A percentile compares a stretch with the other conserved stretches of the same genome.
Conservation (phyloP, 2,888 invertebrate genomes). For the Geophilus truncorum region DNA sequence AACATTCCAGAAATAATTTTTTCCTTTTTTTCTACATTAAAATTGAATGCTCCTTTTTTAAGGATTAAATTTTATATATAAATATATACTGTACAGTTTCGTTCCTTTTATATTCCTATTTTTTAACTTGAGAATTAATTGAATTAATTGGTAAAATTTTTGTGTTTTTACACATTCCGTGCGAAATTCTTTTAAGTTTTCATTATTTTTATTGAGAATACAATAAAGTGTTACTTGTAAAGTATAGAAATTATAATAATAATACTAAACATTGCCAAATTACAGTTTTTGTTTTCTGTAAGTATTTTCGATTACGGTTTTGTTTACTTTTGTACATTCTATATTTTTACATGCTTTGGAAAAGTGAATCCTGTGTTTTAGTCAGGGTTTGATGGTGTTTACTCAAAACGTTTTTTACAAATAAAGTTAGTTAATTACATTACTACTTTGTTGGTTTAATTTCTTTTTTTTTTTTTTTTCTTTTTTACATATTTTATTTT, state of each 20-base stretch:
- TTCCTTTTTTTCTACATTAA: too few relatives aligned
- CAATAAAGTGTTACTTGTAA: neutral
- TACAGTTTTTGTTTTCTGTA: neutral
- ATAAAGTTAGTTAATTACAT: neutral
- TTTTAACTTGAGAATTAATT: neutral
- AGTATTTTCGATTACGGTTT: neutral
- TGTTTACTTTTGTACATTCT: neutral
- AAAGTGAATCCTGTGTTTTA: slow-evolving; percentile 1
- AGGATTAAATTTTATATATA: neutral
- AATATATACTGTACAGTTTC: too few relatives aligned
- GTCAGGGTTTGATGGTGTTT: neutral
- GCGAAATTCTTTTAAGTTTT: too few relatives aligned
- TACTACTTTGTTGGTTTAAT: too few relatives aligned
- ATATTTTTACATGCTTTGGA: neutral
- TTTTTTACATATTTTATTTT: neutral
- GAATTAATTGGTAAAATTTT: neutral
- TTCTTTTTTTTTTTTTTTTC: neutral
- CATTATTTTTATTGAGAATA: neutral
- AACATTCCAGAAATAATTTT: too few relatives aligned
- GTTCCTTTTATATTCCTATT: neutral
- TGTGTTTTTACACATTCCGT: neutral
- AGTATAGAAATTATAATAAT: neutral
- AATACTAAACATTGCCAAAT: neutral
- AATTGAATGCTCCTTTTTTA: too few relatives aligned
- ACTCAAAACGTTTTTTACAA: neutral